Conservation (phyloP, 2,797 vertebrate genomes). For the Acipenser ruthenus region DNA sequence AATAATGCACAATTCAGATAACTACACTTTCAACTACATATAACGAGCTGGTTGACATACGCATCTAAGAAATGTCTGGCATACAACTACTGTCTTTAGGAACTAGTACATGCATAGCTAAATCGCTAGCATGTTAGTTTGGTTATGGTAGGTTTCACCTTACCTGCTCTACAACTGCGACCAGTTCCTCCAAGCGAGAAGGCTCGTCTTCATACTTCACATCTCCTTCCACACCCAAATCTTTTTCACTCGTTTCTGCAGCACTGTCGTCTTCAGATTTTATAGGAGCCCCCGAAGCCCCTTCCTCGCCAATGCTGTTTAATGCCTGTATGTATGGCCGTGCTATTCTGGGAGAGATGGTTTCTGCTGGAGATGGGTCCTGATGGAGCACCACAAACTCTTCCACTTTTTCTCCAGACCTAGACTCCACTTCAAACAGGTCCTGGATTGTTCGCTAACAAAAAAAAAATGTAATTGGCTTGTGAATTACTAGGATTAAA, state of each 20-base stretch:
- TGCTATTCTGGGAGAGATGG: slow-evolving; percentile 87
- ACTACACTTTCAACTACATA: not conserved
- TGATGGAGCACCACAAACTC: slow-evolving; percentile 96
- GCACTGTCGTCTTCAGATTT: slow-evolving; percentile 20
- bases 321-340: slow-evolving; percentile 93
- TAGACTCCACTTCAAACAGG: slow-evolving; percentile 90
- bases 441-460: slow-evolving; percentile 91
- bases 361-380: slow-evolving; percentile 84
- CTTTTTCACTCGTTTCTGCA: slow-evolving; percentile 25
- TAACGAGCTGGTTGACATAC: no score
- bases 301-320: slow-evolving; percentile 73
- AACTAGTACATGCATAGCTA: not conserved
- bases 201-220: slow-evolving; percentile 48
- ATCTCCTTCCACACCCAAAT: slow-evolving; percentile 40
- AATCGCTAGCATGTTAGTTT: not conserved
- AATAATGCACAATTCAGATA: not conserved
- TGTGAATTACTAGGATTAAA: not conserved
- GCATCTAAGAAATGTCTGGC: not conserved
- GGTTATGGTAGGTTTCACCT: not conserved
- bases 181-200: slow-evolving; percentile 72
- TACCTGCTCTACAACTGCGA: slow-evolving; percentile 83
- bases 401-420: slow-evolving; percentile 88
- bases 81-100: not conserved
- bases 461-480: slow-evolving; percentile 9
- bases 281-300: slow-evolving; percentile 25